A percentile compares a stretch with the other conserved stretches of the same genome.
Evolutionary conservation across 1,140 invertebrate species (phyloP).

Genomic region (Diachasmimorpha longicaudata): DNA sequence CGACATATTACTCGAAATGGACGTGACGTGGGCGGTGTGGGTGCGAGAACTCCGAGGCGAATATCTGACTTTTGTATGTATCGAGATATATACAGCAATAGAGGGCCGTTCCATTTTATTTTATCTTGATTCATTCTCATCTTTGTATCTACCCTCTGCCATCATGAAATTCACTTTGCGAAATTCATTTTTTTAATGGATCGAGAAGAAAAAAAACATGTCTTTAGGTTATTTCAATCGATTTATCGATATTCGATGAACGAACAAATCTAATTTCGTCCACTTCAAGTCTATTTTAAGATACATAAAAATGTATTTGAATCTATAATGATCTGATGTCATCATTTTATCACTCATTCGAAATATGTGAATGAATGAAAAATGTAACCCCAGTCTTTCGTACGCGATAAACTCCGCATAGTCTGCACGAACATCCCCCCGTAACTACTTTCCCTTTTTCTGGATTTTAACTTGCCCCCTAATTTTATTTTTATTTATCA

Average conservation of each 20-base stretch:
- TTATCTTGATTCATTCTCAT: conserved; percentile 29
- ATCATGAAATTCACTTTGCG: conserved; percentile 12
- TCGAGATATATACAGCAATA: conserved; percentile 1
- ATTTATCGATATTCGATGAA: neutral
- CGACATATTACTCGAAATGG: conserved; percentile 46
- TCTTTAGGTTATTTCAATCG: conserved; percentile 2
- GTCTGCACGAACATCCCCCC: neutral
- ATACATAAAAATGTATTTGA: no score
- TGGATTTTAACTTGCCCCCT: neutral
- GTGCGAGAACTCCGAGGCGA: conserved; percentile 28
- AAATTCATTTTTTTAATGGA: neutral
- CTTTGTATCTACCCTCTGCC: conserved; percentile 16
- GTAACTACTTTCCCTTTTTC: neutral
- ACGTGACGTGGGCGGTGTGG: conserved; percentile 22
- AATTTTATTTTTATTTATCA: neutral
- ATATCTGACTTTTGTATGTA: conserved; percentile 42
- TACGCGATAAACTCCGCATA: neutral
- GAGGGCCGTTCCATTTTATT: neutral
- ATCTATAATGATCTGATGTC: no score
- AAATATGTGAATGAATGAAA: neutral
- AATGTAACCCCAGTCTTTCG: neutral
- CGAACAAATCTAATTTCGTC: no score
- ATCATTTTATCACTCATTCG: neutral
- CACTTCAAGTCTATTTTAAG: no score
- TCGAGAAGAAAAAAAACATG: no score